Conservation (phyloP, 2,113 vertebrate genomes). For the Mesoclemmys tuberculata region DNA sequence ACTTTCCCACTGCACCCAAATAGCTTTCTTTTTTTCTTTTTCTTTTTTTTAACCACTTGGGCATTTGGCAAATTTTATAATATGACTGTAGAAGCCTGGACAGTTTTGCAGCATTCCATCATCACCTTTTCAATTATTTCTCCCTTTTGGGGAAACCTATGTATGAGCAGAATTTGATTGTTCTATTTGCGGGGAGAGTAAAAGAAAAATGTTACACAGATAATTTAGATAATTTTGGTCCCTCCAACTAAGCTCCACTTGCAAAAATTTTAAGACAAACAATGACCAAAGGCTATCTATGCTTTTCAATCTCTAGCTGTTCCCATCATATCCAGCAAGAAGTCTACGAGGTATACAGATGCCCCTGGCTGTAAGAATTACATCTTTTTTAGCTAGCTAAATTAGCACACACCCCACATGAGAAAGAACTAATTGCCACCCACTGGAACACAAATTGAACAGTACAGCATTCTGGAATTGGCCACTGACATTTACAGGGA, state of each 20-base stretch:
- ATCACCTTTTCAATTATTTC: neutral
- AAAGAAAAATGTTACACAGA: neutral
- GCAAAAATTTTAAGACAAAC: neutral
- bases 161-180: neutral
- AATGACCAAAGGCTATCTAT: neutral
- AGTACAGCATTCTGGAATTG: neutral
- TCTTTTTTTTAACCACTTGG: neutral
- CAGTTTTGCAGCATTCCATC: neutral
- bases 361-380: neutral
- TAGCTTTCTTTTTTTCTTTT: no score
- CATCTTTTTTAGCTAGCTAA: neutral
- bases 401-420: neutral
- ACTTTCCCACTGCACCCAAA: neutral
- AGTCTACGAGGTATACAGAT: neutral
- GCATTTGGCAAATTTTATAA: neutral
- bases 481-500: neutral
- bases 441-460: neutral
- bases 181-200: neutral
- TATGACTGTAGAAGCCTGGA: neutral
- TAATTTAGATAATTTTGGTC: neutral
- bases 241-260: neutral
- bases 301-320: neutral
- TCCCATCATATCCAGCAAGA: neutral
- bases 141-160: neutral
- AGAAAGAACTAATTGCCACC: neutral